These are phyloP conservation scores for Nasonia giraulti DNA, from an alignment of 1,140 invertebrate genomes.

Conservation along the genomic window DNA sequence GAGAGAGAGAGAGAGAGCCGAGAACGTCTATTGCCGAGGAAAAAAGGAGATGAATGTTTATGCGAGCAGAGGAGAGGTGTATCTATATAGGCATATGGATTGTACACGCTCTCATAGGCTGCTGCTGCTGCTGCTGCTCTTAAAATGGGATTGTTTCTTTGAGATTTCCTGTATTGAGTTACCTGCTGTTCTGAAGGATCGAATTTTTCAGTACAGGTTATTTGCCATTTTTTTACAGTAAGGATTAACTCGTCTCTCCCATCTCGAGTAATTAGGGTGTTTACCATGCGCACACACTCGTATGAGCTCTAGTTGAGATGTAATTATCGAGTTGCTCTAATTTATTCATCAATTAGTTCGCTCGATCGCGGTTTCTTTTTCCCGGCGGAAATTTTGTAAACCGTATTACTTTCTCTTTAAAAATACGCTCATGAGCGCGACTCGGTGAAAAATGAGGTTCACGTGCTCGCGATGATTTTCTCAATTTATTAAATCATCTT, in stretches of 20 bases:
- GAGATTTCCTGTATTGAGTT: not conserved
- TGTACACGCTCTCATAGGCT: not conserved
- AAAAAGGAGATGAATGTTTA: constrained; percentile 32
- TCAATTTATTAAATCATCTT: too few relatives aligned
- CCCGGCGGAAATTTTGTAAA: not conserved
- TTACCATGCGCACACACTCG: not conserved
- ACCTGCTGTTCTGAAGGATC: not conserved
- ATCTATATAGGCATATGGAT: not conserved
- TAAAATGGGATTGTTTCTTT: not conserved
- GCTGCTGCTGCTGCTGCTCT: not conserved
- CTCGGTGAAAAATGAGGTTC: not conserved
- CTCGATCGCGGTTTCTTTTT: not conserved
- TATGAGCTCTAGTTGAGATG: not conserved
- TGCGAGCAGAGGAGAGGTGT: not conserved
- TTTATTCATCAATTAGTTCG: not conserved
- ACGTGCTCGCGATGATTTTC: too few relatives aligned
- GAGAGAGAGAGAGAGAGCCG: too few relatives aligned
- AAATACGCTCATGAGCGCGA: not conserved
- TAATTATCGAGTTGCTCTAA: not conserved
- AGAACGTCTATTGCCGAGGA: not conserved
- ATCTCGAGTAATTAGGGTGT: constrained; percentile 9
- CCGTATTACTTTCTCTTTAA: not conserved
- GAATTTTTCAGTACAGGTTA: not conserved
- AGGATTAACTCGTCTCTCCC: not conserved
- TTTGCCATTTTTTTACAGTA: not conserved